Percentiles rank a stretch among this genome's conserved stretches.
Evolutionary conservation across 1,140 invertebrate genomes (phyloP).

Genomic region (Papilio polytes): DNA sequence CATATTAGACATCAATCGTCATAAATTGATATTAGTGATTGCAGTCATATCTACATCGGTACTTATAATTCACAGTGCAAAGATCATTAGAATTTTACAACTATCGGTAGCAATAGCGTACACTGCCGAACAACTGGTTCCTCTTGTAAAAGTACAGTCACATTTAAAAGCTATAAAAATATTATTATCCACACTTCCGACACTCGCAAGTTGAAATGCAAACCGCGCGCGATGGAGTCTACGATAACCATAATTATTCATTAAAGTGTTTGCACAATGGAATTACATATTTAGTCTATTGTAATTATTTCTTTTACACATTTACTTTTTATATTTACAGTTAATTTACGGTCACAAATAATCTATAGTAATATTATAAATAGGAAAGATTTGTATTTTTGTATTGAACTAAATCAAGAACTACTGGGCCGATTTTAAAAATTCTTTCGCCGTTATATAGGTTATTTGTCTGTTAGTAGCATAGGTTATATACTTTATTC

Average conservation of each 20-base stretch:
- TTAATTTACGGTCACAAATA: not conserved
- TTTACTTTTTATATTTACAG: not conserved
- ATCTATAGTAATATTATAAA: too few species aligned
- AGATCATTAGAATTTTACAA: constrained; percentile 7
- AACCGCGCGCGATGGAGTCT: not conserved
- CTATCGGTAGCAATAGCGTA: not conserved
- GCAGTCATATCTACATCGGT: not conserved
- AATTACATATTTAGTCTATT: not conserved
- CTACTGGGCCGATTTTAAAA: too few species aligned
- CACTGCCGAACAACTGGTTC: not conserved
- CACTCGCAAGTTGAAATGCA: not conserved
- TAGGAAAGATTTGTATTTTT: too few species aligned
- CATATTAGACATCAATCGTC: too few species aligned
- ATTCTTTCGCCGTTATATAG: too few species aligned
- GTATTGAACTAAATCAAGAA: too few species aligned
- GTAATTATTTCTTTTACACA: constrained; percentile 6
- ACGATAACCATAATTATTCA: constrained; percentile 15
- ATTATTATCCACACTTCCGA: not conserved
- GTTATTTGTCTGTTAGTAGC: too few species aligned
- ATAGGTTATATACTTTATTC: too few species aligned
- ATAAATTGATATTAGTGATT: too few species aligned
- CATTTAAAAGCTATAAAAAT: constrained; percentile 29
- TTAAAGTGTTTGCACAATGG: not conserved
- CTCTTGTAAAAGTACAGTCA: not conserved
- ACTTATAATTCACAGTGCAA: not conserved